Percentiles rank a stretch among this genome's conserved stretches.
Evolutionary conservation across 2,888 invertebrate species (phyloP).

Genomic region (Scotopteryx bipunctaria): DNA sequence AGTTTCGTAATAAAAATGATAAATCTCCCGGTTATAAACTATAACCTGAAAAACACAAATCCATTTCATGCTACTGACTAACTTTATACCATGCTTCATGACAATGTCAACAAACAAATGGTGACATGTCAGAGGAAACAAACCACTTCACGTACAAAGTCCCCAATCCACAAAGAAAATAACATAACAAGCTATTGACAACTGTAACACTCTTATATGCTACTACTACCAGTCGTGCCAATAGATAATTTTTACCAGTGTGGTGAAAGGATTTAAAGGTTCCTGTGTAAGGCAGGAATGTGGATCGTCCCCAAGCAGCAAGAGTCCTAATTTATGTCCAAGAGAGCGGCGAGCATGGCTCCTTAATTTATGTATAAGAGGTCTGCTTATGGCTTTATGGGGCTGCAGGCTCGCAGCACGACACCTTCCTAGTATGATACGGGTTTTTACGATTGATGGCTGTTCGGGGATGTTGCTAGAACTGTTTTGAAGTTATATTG

Average conservation of each 20-base stretch:
- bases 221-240: neutral
- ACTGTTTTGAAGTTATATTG: neutral
- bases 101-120: no score
- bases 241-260: neutral
- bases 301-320: conserved; percentile 27
- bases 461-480: conserved; percentile 2
- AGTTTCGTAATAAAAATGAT: no score
- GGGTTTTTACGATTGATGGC: conserved; percentile 26
- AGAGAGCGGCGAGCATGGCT: conserved; percentile 28
- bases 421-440: conserved; percentile 24
- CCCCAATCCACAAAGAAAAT: no score
- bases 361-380: conserved; percentile 35
- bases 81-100: no score
- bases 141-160: no score
- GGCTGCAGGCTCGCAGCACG: conserved; percentile 27
- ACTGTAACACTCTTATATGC: no score
- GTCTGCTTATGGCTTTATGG: conserved; percentile 28
- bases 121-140: no score
- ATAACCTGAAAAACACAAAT: no score
- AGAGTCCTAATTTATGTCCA: conserved; percentile 29
- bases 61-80: no score
- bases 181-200: no score
- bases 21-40: no score
- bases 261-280: neutral
- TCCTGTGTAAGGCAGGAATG: conserved; percentile 25